A percentile compares a stretch with the other conserved stretches of the same genome.
Conservation (phyloP, 2,888 invertebrate genomes). For the Tetranychus truncatus region DNA sequence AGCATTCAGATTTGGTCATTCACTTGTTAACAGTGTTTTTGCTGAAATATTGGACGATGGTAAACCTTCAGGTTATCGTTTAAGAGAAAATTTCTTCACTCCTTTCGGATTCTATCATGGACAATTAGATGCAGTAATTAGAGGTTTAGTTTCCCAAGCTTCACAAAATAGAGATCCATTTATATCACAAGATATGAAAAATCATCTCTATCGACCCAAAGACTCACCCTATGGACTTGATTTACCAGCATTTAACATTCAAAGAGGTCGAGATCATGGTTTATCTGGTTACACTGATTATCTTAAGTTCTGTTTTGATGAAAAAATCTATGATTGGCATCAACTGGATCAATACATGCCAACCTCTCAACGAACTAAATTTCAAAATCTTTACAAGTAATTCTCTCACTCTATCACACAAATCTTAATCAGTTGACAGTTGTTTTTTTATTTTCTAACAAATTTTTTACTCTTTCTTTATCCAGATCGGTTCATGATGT, state of each 20-base stretch:
- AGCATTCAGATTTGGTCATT: slow-evolving; percentile 44
- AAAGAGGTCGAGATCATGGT: slow-evolving; percentile 59
- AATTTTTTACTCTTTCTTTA: background rate
- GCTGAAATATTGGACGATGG: slow-evolving; percentile 57
- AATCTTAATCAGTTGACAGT: background rate
- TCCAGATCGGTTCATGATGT: slow-evolving; percentile 59
- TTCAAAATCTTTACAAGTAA: slow-evolving; percentile 28
- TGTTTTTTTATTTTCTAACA: background rate
- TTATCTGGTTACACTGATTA: slow-evolving; percentile 56
- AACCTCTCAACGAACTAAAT: slow-evolving; percentile 31
- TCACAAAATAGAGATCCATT: slow-evolving; percentile 36
- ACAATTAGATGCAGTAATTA: slow-evolving; percentile 34
- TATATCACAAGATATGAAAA: slow-evolving; percentile 35
- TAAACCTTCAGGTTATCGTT: slow-evolving; percentile 39
- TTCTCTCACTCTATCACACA: background rate
- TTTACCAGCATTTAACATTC: slow-evolving; percentile 55
- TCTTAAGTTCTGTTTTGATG: slow-evolving; percentile 50
- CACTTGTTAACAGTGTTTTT: slow-evolving; percentile 49
- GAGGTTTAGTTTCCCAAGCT: slow-evolving; percentile 36
- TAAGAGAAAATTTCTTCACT: slow-evolving; percentile 76
- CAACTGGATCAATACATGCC: slow-evolving; percentile 39
- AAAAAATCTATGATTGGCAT: slow-evolving; percentile 44
- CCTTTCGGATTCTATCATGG: slow-evolving; percentile 35
- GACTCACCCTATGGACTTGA: slow-evolving; percentile 62
- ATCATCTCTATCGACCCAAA: slow-evolving; percentile 57